A percentile compares a stretch with the other conserved stretches of the same genome.
Conservation (phyloP, 2,113 vertebrate species). For the Syngnathus scovelli region DNA sequence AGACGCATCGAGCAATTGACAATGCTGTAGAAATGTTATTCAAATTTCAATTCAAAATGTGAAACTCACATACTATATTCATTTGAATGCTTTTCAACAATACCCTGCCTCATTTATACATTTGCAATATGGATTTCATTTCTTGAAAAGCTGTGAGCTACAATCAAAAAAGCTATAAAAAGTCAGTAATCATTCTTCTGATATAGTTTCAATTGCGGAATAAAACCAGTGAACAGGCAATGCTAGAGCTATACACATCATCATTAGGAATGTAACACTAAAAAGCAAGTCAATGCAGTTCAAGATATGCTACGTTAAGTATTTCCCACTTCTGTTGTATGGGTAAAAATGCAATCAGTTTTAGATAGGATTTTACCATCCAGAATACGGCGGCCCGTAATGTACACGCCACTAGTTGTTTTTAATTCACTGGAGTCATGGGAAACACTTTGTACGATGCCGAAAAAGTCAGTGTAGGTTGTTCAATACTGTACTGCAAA, state of each 20-base stretch:
- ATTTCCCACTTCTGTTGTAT: neutral
- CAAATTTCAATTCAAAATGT: neutral
- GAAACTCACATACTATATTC: neutral
- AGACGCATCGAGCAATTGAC: too few species aligned
- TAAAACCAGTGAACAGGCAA: too few species aligned
- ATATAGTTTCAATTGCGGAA: neutral
- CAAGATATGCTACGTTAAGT: neutral
- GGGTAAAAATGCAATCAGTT: neutral
- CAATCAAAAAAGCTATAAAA: neutral
- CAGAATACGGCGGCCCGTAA: neutral
- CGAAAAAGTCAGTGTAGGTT: constrained; percentile 53
- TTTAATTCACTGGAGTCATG: constrained; percentile 70
- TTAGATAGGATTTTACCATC: neutral
- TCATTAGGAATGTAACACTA: too few species aligned
- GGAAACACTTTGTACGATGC: constrained; percentile 81
- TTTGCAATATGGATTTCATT: neutral
- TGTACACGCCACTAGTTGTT: constrained; percentile 6
- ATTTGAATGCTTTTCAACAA: neutral
- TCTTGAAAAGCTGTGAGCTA: neutral
- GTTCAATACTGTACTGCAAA: constrained; percentile 31
- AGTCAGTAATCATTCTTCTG: too few species aligned
- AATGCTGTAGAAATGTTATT: neutral
- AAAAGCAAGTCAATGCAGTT: too few species aligned
- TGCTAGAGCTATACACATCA: too few species aligned
- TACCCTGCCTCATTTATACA: neutral